phyloP scores from a whole-genome alignment of 2,797 vertebrate genomes.

The Cottoperca gobio region DNA sequence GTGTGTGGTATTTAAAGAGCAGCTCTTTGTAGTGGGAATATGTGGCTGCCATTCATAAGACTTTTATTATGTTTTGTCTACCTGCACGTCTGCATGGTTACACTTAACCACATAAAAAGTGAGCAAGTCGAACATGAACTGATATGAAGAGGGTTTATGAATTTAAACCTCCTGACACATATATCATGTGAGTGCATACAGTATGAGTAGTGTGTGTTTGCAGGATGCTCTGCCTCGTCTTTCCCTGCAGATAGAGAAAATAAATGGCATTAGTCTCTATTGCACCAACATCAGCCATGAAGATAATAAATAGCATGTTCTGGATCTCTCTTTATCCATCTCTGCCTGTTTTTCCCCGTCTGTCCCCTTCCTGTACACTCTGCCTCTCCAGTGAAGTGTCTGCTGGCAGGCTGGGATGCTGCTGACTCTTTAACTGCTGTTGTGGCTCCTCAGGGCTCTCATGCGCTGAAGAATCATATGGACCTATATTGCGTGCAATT shows the following conservation, averaged over 20 bases:
- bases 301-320: neutral
- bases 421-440: slow-evolving; percentile 66
- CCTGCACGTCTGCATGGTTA: slow-evolving; percentile 21
- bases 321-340: neutral
- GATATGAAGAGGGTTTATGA: slow-evolving; percentile 34
- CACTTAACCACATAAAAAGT: slow-evolving; percentile 43
- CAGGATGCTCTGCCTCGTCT: neutral
- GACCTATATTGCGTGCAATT: slow-evolving; percentile 71
- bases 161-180: slow-evolving; percentile 41
- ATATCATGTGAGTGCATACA: neutral
- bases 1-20: slow-evolving; percentile 38
- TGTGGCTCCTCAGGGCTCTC: slow-evolving; percentile 65
- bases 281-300: neutral
- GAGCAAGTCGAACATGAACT: slow-evolving; percentile 22
- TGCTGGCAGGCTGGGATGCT: slow-evolving; percentile 61
- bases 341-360: slow-evolving; percentile 3
- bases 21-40: slow-evolving; percentile 19
- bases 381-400: slow-evolving; percentile 78
- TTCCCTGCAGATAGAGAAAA: slow-evolving; percentile 2
- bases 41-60: slow-evolving; percentile 34
- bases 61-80: slow-evolving; percentile 51
- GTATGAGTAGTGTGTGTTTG: neutral
- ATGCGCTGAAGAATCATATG: slow-evolving; percentile 74
- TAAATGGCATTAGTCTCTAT: neutral
- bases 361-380: slow-evolving; percentile 43